These are phyloP conservation scores for Epirrhoe tristata DNA, from an alignment of 2,888 invertebrate species.

Conservation along the genomic window DNA sequence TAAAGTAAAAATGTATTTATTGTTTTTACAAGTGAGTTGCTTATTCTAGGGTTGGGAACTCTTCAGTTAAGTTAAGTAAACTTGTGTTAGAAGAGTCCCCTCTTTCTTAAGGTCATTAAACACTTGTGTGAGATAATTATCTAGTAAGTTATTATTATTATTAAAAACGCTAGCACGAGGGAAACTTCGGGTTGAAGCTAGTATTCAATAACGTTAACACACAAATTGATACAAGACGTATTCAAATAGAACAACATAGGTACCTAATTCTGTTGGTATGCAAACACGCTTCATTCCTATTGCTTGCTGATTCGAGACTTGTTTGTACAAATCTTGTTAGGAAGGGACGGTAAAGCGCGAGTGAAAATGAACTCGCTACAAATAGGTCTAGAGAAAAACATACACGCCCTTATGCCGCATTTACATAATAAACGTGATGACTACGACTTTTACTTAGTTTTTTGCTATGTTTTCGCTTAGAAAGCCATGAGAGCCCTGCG, in stretches of 20 bases:
- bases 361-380: constrained; percentile 60
- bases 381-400: constrained; percentile 50
- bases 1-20: too few relatives aligned
- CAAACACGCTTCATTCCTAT: constrained; percentile 45
- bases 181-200: too few relatives aligned
- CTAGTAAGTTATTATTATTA: too few relatives aligned
- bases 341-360: constrained; percentile 50
- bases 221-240: not conserved
- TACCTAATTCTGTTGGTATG: constrained; percentile 26
- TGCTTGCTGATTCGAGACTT: constrained; percentile 63
- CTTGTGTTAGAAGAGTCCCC: too few relatives aligned
- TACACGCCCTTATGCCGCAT: constrained; percentile 4
- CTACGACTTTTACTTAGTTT: not conserved
- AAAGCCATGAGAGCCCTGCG: too few relatives aligned
- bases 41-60: too few relatives aligned
- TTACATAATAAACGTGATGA: constrained; percentile 1
- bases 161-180: too few relatives aligned
- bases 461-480: not conserved
- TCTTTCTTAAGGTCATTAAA: too few relatives aligned
- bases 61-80: too few relatives aligned
- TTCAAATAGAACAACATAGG: not conserved
- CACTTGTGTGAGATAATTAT: too few relatives aligned
- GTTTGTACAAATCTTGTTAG: constrained; percentile 68
- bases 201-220: too few relatives aligned
- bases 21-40: too few relatives aligned